Base-by-base conservation (phyloP, 2,113 vertebrate genomes). In the Ia io region DNA sequence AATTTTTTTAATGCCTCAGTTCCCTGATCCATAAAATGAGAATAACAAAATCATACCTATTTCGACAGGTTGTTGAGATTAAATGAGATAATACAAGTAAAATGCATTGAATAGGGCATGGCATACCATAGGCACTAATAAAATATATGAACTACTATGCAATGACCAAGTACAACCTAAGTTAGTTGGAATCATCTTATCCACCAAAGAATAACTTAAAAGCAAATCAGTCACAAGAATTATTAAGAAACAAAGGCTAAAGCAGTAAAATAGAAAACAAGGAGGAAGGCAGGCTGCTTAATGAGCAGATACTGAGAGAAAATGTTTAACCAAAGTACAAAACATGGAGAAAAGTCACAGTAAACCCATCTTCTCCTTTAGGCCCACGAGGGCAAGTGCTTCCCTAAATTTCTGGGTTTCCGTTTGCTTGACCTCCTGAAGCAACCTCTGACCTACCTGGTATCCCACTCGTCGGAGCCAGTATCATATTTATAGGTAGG, bases 401-500 rank as follows among this genome's bases (percentile, higher is more conserved):
- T 94, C 37, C n/a, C 70, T 61, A 69, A 83, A 79, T 47, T 73
- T 91, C 61, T 49, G 59, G 23, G 79, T 82, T 94, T 63, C 49
- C 69, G 67, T 44, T 25, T 73, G 67, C n/a, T 79, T 51, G 59
- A 7, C 3, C 12, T 23, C 18, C 23, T 13, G 32, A 71, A 25
- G 47, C 63, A 44, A 56, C 37, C 78, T 67, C 76, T 56, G 69
- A 95, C 96, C 44, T 98, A 99, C 99, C 99, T 99, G 61, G 99
- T 99, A 96, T 99, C 99, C 99, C 99, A 99, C 40, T 98, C 98
- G 51, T 99, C 99, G 20, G 99, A 99, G 91, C 99, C 99, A 0
- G 99, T 98, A 88, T 99, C 99, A 2, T 99, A 99, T 96, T 99
- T 99, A 95, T 99, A 99, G 0, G 99, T 99, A 53, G 99, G 99